Conservation (phyloP, 1,140 invertebrate species). For the Hyles euphorbiae region DNA sequence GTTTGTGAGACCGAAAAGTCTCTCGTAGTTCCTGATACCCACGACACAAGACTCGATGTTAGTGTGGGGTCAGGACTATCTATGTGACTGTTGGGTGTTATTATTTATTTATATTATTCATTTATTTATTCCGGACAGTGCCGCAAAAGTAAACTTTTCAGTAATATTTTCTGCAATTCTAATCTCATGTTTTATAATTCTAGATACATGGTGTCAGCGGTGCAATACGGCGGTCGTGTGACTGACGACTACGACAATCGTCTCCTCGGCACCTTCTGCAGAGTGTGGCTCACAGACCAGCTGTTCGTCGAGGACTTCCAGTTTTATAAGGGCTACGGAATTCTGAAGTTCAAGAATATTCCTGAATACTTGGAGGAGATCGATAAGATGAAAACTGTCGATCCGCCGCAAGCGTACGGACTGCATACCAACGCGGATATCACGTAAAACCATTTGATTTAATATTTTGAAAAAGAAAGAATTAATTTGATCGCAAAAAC, state of each 20-base stretch:
- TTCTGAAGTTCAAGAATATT: slow-evolving; percentile 86
- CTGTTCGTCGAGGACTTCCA: slow-evolving; percentile 86
- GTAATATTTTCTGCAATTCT: too few species aligned
- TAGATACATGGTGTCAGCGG: slow-evolving; percentile 98
- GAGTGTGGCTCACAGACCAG: slow-evolving; percentile 92
- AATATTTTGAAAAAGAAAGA: slow-evolving; percentile 4
- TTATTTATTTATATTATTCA: too few species aligned
- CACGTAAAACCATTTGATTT: slow-evolving; percentile 76
- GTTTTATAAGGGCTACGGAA: slow-evolving; percentile 92
- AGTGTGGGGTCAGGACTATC: too few species aligned
- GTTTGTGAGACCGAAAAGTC: too few species aligned
- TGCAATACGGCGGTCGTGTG: slow-evolving; percentile 96
- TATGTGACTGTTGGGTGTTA: too few species aligned
- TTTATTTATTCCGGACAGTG: too few species aligned
- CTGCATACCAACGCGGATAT: slow-evolving; percentile 97
- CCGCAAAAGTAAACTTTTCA: too few species aligned
- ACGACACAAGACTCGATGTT: too few species aligned
- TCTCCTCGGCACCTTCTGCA: slow-evolving; percentile 90
- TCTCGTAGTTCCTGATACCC: too few species aligned
- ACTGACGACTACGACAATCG: slow-evolving; percentile 97
- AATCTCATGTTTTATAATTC: not conserved
- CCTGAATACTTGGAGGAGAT: slow-evolving; percentile 93
- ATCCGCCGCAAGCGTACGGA: slow-evolving; percentile 97
- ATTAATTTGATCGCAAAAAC: not conserved
- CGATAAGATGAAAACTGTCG: slow-evolving; percentile 87